Evolutionary conservation across 2,888 invertebrate species (phyloP), one percentile per base, ranked within the genome.

Genomic region (Pediacus dermestoides): DNA sequence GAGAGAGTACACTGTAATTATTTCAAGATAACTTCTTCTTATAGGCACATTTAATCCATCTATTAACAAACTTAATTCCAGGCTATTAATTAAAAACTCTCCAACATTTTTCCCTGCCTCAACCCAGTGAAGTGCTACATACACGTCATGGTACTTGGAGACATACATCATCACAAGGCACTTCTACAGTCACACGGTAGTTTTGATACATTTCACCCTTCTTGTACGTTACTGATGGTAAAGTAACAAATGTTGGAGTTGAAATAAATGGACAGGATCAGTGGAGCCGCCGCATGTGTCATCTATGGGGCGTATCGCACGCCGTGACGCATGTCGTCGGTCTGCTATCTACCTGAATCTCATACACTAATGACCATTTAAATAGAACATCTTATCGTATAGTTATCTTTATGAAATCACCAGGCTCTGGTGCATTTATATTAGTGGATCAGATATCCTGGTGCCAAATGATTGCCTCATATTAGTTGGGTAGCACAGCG

Each of bases 241-340:
- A 30, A 27, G 27, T 26, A 30, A 36, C 26, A 45, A 45, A 42
- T 42, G 35, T 44, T 31, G 27, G 30, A 35, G 38, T 38, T 28
- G 46, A 49, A 52, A 47, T 52, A 50, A 52, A 50, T 41, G 50
- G 45, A 39, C 46, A 44, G 53, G 57, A 61, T 61, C 60, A 60
- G 55, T 60, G 49, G 53, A 49, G 58, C 61, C 61, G 61, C 59
- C 62, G 57, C 66, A 64, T 64, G 60, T 66, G 63, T 60, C 58
- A 57, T 63, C 63, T 64, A 68, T 67, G 68, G 59, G 64, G 54
- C 68, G 66, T 62, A 58, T 60, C 67, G 66, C 42, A 55, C 64
- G 63, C 61, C 65, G 60, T 64, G 66, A 66, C 66, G 67, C 68
- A 63, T 64, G 60, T 66, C 67, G 65, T 64, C 64, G 60, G 52